Conservation (phyloP, 2,113 vertebrate species). For the Gorsachius goisagi region DNA sequence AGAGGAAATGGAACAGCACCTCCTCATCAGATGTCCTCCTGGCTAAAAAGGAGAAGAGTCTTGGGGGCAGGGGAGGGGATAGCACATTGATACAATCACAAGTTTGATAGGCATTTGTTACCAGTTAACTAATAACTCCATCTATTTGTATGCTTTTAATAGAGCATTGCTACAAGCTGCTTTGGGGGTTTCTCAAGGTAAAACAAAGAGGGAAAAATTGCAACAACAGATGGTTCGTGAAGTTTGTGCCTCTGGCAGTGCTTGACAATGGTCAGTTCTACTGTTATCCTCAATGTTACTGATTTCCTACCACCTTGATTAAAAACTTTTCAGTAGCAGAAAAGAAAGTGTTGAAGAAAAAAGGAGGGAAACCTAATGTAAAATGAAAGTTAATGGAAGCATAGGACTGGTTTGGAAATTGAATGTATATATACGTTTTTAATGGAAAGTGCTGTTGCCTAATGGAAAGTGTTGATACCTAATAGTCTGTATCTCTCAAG, state of each 20-base stretch:
- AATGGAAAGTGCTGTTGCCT: background rate
- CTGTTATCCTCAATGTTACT: fast-evolving
- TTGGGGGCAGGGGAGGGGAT: background rate
- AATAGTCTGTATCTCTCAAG: background rate
- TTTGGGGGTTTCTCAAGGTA: background rate
- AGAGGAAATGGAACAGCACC: constrained; percentile 36
- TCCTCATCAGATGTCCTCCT: background rate
- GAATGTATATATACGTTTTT: background rate
- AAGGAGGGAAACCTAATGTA: background rate
- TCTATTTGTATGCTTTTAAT: background rate
- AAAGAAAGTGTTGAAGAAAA: background rate
- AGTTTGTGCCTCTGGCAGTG: background rate
- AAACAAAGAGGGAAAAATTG: background rate
- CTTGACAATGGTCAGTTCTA: background rate
- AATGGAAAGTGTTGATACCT: background rate
- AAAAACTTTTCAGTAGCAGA: background rate
- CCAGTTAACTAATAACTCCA: background rate
- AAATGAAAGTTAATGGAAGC: background rate
- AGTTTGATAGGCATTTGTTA: background rate
- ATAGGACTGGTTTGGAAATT: background rate
- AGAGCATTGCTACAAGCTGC: background rate
- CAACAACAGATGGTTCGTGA: background rate
- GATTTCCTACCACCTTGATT: background rate
- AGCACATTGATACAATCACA: background rate
- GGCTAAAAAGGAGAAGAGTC: background rate